Percentiles rank a stretch among this genome's conserved stretches.
Conservation (phyloP, 2,888 invertebrate genomes). For the Timandra comae region DNA sequence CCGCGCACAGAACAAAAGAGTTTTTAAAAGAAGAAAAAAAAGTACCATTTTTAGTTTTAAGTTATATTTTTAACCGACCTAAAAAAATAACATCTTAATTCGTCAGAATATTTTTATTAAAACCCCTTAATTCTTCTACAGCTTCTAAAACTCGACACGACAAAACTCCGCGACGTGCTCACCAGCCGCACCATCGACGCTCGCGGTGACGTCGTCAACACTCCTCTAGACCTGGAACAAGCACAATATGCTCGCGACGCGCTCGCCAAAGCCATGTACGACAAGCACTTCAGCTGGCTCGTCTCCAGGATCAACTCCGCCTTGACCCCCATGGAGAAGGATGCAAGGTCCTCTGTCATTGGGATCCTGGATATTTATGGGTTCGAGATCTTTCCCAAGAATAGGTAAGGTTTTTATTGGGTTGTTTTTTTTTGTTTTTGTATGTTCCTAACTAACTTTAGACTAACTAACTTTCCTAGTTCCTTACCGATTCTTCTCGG, state of each 20-base stretch:
- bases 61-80: no score
- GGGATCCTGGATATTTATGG: slow-evolving; percentile 96
- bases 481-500: no score
- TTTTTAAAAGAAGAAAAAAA: no score
- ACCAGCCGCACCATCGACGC: slow-evolving; percentile 92
- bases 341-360: slow-evolving; percentile 82
- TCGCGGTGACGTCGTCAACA: slow-evolving; percentile 87
- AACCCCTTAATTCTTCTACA: slow-evolving; percentile 46
- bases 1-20: no score
- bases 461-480: no score
- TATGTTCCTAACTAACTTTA: no score
- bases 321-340: slow-evolving; percentile 77
- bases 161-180: slow-evolving; percentile 82
- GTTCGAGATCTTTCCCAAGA: slow-evolving; percentile 94
- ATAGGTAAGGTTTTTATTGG: slow-evolving; percentile 76
- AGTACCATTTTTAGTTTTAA: no score
- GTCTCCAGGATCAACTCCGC: slow-evolving; percentile 88
- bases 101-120: no score
- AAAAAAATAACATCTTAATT: no score
- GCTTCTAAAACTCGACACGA: slow-evolving; percentile 84
- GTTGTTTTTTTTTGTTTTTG: no score
- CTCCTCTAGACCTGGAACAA: slow-evolving; percentile 87
- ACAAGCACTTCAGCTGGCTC: slow-evolving; percentile 93
- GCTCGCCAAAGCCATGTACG: slow-evolving; percentile 93
- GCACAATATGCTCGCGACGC: slow-evolving; percentile 93